Evolutionary conservation across 2,797 vertebrate genomes (phyloP).

Genomic region (Triplophysa yarkandensis): DNA sequence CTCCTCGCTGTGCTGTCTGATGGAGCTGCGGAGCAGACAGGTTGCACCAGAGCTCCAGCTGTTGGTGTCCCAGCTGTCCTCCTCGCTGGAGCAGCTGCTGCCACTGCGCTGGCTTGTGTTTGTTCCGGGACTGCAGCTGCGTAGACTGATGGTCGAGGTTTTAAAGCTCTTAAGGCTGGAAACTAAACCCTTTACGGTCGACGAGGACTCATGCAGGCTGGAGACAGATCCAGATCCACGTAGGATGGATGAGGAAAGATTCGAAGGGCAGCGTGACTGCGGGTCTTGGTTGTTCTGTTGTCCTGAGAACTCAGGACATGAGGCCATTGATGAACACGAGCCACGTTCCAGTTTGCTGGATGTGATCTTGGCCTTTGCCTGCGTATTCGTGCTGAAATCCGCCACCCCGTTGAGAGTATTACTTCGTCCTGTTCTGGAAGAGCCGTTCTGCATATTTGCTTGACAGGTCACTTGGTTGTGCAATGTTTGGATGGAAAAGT

Average conservation of each 20-base stretch:
- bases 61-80: constrained; percentile 79
- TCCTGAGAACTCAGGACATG: constrained; percentile 74
- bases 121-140: constrained; percentile 49
- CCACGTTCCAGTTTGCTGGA: constrained; percentile 67
- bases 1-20: constrained; percentile 70
- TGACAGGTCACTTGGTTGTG: constrained; percentile 57
- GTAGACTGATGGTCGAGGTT: constrained; percentile 51
- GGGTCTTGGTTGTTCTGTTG: constrained; percentile 68
- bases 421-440: constrained; percentile 34
- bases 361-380: constrained; percentile 58
- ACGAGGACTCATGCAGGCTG: too few species aligned
- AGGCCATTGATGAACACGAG: constrained; percentile 73
- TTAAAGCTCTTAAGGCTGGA: constrained; percentile 53
- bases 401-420: constrained; percentile 19
- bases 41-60: constrained; percentile 79
- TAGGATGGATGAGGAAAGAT: constrained; percentile 68
- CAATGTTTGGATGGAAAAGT: constrained; percentile 63
- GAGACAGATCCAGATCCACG: constrained; percentile 41
- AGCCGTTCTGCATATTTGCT: constrained; percentile 58
- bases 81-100: constrained; percentile 74
- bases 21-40: constrained; percentile 72
- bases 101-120: constrained; percentile 54
- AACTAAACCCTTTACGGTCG: constrained; percentile 51
- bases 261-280: constrained; percentile 56
- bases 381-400: constrained; percentile 61